These are phyloP conservation scores for Aldabrachelys gigantea DNA, from an alignment of 2,113 vertebrate genomes.

Conservation along the genomic window DNA sequence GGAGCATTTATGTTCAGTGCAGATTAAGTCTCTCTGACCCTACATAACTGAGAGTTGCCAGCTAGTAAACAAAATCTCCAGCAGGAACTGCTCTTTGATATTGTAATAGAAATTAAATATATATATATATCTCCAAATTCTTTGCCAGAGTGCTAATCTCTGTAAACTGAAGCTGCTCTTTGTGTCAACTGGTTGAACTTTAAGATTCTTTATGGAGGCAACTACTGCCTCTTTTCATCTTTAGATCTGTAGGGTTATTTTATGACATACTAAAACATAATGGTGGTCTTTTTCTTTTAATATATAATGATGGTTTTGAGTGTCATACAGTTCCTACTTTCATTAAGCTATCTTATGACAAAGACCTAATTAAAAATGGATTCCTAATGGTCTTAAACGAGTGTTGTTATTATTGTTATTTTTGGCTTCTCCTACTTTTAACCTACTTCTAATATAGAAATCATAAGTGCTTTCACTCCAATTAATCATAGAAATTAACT, in stretches of 20 bases:
- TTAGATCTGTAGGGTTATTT: background rate
- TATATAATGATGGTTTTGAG: background rate
- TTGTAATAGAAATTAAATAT: background rate
- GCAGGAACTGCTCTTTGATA: background rate
- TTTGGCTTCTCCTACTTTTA: background rate
- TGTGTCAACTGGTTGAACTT: background rate
- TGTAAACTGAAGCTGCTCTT: background rate
- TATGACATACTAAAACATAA: background rate
- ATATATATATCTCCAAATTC: background rate
- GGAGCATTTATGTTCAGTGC: background rate
- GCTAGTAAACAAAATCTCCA: background rate
- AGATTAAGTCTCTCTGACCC: background rate
- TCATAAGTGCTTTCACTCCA: background rate
- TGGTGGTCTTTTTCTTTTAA: background rate
- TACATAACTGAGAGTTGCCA: background rate
- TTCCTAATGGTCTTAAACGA: background rate
- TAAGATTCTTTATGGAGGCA: background rate
- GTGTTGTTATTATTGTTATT: background rate
- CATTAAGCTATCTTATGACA: background rate
- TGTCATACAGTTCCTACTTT: background rate
- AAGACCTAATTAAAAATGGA: background rate
- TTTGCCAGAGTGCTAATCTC: background rate
- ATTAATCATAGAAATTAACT: background rate
- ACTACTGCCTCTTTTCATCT: background rate
- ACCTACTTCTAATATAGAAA: fast-evolving